These are phyloP conservation scores for Gymnobelideus leadbeateri DNA, from an alignment of 2,113 vertebrate genomes.

Conservation along the genomic window DNA sequence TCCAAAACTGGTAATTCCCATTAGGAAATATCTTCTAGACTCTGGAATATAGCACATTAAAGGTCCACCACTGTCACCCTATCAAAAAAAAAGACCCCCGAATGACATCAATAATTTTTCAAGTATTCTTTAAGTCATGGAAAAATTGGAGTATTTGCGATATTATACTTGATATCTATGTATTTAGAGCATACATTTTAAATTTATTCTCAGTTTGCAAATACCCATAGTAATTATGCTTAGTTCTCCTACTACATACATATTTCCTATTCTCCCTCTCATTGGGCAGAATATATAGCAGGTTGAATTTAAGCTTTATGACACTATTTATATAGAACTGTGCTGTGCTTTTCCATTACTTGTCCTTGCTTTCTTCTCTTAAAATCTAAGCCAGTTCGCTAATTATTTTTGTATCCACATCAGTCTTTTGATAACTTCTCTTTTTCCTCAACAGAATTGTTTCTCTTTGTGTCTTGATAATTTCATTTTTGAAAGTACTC, in stretches of 20 bases:
- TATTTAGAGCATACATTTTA: conserved; percentile 17
- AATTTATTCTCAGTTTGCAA: neutral
- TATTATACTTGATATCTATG: conserved; percentile 11
- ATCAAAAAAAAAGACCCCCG: neutral
- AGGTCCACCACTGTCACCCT: conserved; percentile 84
- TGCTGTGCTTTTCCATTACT: too few species aligned
- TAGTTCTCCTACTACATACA: neutral
- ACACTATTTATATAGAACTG: neutral
- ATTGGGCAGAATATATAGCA: neutral
- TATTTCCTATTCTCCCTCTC: neutral
- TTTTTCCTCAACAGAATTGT: too few species aligned
- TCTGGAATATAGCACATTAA: conserved; percentile 63
- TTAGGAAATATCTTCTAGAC: conserved; percentile 30
- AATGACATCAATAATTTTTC: conserved; percentile 50
- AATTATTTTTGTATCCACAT: too few species aligned
- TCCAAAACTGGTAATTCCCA: conserved; percentile 79
- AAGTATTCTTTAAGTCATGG: conserved; percentile 28
- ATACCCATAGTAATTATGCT: conserved; percentile 14
- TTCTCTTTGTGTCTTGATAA: too few species aligned
- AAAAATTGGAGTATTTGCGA: conserved; percentile 36
- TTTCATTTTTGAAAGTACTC: too few species aligned
- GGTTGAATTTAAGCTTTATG: neutral
- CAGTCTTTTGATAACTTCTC: too few species aligned
- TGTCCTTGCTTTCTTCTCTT: too few species aligned
- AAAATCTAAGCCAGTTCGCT: too few species aligned